A percentile compares a stretch with the other conserved stretches of the same genome.
Conservation (phyloP, 2,113 vertebrate genomes). For the Trochalopteron elliotii region DNA sequence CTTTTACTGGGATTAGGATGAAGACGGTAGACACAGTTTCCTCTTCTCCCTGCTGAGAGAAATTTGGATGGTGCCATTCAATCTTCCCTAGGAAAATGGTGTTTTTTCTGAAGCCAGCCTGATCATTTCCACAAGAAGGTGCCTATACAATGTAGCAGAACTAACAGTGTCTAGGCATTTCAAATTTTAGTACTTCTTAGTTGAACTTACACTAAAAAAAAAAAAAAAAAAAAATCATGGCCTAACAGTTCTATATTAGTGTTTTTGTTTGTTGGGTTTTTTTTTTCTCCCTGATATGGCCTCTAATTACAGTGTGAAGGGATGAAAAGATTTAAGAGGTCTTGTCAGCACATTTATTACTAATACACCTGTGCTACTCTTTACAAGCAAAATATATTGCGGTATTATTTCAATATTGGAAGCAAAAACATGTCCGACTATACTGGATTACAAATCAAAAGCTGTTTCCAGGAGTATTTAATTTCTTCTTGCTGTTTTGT, state of each 20-base stretch:
- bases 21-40: background rate
- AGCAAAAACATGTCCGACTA: conserved; percentile 4
- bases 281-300: background rate
- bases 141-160: background rate
- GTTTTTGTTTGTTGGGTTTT: background rate
- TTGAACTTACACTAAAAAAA: background rate
- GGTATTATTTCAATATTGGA: conserved; percentile 5
- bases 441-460: conserved; percentile 12
- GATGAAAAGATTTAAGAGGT: background rate
- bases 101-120: background rate
- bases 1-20: no score
- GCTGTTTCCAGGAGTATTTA: background rate
- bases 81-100: background rate
- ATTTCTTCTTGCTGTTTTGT: conserved; percentile 6
- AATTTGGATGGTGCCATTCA: background rate
- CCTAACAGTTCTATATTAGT: background rate
- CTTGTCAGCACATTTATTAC: conserved; percentile 20
- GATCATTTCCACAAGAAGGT: background rate
- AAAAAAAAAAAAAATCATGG: background rate
- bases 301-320: background rate
- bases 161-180: background rate
- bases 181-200: background rate
- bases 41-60: background rate
- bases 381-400: background rate
- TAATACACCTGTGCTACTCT: background rate